Evolutionary conservation across 2,888 invertebrate genomes (phyloP), one percentile per base, ranked within the genome.

Genomic region (Tridacna crocea): DNA sequence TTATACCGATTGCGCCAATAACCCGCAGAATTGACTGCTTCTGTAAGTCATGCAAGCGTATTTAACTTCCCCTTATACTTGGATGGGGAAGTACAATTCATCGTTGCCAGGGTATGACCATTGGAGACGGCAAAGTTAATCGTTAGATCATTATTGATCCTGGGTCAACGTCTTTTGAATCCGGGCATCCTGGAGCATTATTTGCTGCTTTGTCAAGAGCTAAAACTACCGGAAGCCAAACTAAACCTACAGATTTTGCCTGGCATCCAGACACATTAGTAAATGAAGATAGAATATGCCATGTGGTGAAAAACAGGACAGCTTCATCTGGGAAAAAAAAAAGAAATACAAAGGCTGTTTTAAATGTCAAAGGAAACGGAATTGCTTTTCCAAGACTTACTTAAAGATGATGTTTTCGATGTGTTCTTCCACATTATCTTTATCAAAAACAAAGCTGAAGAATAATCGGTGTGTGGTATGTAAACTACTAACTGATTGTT

Each of bases 191-290:
- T 58, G 87, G 84, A 10, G 85, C 84, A 17, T 47, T 87, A 11
- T 85, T 79, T 87, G 84, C 85, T 58, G 82, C 87, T 17, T 60
- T 87, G 1, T 87, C 85, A 15, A n/a, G 83, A 15, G 83, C 84
- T 24, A 85, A 84, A 72, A 60, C 77, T 72, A 70, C 84, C 27
- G 85, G 85, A 55, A 55, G 19, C 10, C 15, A 19, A 55, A 19
- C 19, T 19, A 2, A 15, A 3, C 3, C 15, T 15, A 3, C 55
- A 19, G 55, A 55, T 55, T 55, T 15, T 55, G 19, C 19, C 3
- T 55, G 19, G 55, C 55, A 55, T 55, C 55, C 55, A 19, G 15
- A 15, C 15, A 55, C 10, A 19, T 19, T 55, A 19, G 55, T 55
- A 1, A 55, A 55, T 55, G 17, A 55, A 19, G 55, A 55, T 11